Evolutionary conservation across 2,888 invertebrate genomes (phyloP).

Genomic region (Lasioglossum villosulum): DNA sequence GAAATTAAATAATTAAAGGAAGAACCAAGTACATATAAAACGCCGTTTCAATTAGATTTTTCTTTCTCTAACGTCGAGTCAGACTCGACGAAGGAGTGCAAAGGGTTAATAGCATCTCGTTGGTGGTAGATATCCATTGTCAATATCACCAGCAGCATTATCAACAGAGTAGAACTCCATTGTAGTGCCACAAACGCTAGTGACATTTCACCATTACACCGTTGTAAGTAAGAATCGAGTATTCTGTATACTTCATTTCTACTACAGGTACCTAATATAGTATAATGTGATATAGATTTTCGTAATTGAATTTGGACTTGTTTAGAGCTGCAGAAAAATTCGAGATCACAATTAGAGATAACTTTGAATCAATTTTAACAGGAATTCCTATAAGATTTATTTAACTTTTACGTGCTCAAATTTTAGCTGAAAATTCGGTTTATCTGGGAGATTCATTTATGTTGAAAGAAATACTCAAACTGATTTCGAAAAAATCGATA

Average conservation of each 20-base stretch:
- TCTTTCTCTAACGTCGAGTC: too few relatives aligned
- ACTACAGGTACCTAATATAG: background rate
- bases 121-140: background rate
- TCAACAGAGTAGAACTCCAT: background rate
- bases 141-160: background rate
- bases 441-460: background rate
- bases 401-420: background rate
- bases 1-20: too few relatives aligned
- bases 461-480: background rate
- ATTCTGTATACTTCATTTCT: background rate
- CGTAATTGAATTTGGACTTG: background rate
- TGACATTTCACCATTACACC: background rate
- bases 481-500: background rate
- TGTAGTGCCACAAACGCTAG: background rate
- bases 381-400: background rate
- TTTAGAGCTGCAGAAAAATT: background rate
- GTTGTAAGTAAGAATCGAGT: background rate
- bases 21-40: too few relatives aligned
- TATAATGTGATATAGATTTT: background rate
- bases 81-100: too few relatives aligned
- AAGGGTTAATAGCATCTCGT: too few relatives aligned
- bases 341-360: background rate
- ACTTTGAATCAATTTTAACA: background rate
- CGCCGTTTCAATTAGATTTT: too few relatives aligned
- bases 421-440: background rate